phyloP scores from a whole-genome alignment of 2,113 vertebrate species.

The Leucosticte australis region DNA sequence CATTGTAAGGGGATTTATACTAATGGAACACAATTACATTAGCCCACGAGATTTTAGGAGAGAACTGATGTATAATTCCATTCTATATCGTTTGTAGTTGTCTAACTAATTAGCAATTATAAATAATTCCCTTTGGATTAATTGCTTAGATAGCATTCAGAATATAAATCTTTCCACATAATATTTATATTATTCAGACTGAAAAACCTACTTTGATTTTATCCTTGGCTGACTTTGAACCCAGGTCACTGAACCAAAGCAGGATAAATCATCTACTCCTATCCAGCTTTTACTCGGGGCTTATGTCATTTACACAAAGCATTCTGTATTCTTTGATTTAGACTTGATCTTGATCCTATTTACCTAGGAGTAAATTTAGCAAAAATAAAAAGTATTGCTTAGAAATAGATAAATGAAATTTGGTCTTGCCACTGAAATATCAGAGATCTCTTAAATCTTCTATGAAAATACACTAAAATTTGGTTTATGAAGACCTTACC shows the following conservation, averaged over 20 bases:
- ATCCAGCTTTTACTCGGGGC: background rate
- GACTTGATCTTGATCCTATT: background rate
- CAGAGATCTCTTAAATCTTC: background rate
- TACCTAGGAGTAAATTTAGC: background rate
- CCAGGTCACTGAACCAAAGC: slow-evolving; percentile 11
- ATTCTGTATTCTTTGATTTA: background rate
- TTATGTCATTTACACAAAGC: background rate
- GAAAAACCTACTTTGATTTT: slow-evolving; percentile 28
- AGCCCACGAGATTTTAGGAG: slow-evolving; percentile 17
- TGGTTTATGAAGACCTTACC: background rate
- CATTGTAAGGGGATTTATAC: slow-evolving; percentile 40
- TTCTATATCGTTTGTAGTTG: slow-evolving; percentile 35
- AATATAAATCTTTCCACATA: slow-evolving; percentile 50
- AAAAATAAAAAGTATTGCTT: background rate
- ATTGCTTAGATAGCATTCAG: slow-evolving; percentile 46
- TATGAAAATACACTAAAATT: background rate
- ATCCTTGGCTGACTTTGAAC: slow-evolving; percentile 44
- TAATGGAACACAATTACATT: slow-evolving; percentile 38
- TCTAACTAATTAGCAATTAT: slow-evolving; percentile 52
- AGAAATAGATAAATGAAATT: background rate
- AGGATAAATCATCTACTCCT: background rate
- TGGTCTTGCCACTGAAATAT: background rate
- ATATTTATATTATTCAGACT: background rate
- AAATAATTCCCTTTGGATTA: slow-evolving; percentile 46
- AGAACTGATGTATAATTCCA: slow-evolving; percentile 12